Evolutionary conservation across 2,888 invertebrate species (phyloP).

Genomic region (Zaprionus lineosus): DNA sequence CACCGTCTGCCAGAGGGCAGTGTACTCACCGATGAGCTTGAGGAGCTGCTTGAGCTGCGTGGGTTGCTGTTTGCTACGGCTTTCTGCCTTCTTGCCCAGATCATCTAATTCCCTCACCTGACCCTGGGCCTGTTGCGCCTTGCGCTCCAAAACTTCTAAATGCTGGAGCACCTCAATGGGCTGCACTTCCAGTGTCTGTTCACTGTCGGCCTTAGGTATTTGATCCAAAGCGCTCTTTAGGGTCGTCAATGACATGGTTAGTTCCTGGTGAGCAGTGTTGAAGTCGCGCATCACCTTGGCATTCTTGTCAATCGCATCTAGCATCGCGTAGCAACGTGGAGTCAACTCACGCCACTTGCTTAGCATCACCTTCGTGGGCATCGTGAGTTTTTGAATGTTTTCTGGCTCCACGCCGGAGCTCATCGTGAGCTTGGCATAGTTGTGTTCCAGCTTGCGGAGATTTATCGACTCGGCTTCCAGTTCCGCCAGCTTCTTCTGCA

Average conservation of each 20-base stretch:
- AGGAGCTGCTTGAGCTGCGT: constrained; percentile 85
- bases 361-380: constrained; percentile 85
- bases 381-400: constrained; percentile 86
- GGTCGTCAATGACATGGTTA: constrained; percentile 88
- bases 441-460: constrained; percentile 87
- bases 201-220: constrained; percentile 85
- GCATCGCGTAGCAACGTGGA: constrained; percentile 85
- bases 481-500: constrained; percentile 84
- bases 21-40: constrained; percentile 87
- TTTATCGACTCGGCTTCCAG: constrained; percentile 85
- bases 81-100: constrained; percentile 85
- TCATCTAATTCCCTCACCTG: constrained; percentile 85
- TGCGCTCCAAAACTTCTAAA: constrained; percentile 84
- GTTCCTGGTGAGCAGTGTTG: constrained; percentile 87
- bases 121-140: constrained; percentile 84
- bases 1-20: constrained; percentile 86
- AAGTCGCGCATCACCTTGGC: constrained; percentile 87
- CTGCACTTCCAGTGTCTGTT: constrained; percentile 64
- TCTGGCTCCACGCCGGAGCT: constrained; percentile 88
- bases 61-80: constrained; percentile 84
- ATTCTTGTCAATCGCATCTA: constrained; percentile 85
- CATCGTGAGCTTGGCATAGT: constrained; percentile 87
- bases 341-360: constrained; percentile 87
- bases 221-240: constrained; percentile 89
- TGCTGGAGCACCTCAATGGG: constrained; percentile 67